phyloP scores from a whole-genome alignment of 2,888 invertebrate genomes.

The Zygothrica quintamaculata region DNA sequence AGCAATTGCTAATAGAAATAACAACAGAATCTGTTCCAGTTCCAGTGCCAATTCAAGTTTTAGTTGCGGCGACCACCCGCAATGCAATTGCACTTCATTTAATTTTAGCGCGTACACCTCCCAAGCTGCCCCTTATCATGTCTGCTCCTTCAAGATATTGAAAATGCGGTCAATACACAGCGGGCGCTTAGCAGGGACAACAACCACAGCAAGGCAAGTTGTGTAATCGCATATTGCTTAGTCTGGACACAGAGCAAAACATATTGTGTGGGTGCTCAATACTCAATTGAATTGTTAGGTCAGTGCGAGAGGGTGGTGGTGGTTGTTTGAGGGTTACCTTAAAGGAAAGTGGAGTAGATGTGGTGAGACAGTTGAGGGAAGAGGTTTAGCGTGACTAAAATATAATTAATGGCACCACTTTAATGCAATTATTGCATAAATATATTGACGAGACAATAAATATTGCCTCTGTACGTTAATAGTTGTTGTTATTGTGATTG shows the following conservation, averaged over 20 bases:
- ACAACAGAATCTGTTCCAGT: not conserved
- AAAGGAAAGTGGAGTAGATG: not conserved
- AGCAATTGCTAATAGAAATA: not conserved
- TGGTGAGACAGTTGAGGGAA: not conserved
- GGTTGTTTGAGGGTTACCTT: not conserved
- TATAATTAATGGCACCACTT: conserved; percentile 78
- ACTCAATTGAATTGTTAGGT: not conserved
- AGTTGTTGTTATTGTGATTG: conserved; percentile 23
- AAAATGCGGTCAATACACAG: conserved; percentile 49
- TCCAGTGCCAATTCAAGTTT: not conserved
- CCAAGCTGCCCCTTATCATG: not conserved
- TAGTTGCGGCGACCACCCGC: not conserved
- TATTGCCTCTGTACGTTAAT: conserved; percentile 54
- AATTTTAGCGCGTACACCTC: not conserved
- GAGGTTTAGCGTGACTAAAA: conserved; percentile 46
- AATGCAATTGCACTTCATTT: not conserved
- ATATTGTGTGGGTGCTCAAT: conserved; percentile 31
- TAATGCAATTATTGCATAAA: conserved; percentile 76
- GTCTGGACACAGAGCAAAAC: conserved; percentile 39
- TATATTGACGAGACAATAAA: conserved; percentile 75
- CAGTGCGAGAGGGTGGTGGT: not conserved
- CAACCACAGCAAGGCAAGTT: conserved; percentile 26
- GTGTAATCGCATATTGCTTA: conserved; percentile 36
- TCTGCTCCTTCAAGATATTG: not conserved
- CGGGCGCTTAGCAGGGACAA: conserved; percentile 28